Evolutionary conservation across 2,113 vertebrate species (phyloP).

Genomic region (Poeciliopsis retropinna): DNA sequence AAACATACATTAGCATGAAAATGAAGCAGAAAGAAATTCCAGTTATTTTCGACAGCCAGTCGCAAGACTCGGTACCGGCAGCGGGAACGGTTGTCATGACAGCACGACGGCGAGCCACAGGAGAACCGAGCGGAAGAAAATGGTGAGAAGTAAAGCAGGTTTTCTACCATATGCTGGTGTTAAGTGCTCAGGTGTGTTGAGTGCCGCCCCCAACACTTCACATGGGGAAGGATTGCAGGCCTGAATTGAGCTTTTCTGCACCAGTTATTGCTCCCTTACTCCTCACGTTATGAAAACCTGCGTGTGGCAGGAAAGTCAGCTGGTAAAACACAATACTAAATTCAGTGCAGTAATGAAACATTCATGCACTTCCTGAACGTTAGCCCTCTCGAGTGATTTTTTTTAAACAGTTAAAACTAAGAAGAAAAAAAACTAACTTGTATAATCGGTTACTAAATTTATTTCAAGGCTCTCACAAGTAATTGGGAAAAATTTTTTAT

Average conservation of each 20-base stretch:
- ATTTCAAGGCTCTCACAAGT: neutral
- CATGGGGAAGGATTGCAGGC: conserved; percentile 49
- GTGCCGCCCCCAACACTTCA: neutral
- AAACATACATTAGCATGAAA: conserved; percentile 18
- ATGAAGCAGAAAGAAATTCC: neutral
- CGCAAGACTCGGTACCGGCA: conserved; percentile 1
- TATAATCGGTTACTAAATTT: too few relatives aligned
- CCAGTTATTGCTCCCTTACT: conserved; percentile 31
- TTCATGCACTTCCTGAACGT: neutral
- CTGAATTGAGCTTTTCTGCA: conserved; percentile 34
- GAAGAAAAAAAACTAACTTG: too few relatives aligned
- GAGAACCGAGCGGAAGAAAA: neutral
- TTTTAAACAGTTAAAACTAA: neutral
- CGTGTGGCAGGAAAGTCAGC: neutral
- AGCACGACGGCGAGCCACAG: conserved; percentile 22
- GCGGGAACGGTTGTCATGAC: conserved; percentile 55
- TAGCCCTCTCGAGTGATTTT: neutral
- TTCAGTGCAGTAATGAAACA: conserved; percentile 16
- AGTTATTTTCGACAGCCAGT: conserved; percentile 30
- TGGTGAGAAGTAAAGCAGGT: conserved; percentile 8
- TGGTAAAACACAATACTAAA: neutral
- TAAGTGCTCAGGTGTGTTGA: conserved; percentile 45
- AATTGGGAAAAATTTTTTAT: neutral
- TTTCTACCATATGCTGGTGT: conserved; percentile 1
- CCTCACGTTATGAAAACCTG: conserved; percentile 12